Evolutionary conservation across 1,140 invertebrate genomes (phyloP).

Genomic region (Drosophila bipectinata): DNA sequence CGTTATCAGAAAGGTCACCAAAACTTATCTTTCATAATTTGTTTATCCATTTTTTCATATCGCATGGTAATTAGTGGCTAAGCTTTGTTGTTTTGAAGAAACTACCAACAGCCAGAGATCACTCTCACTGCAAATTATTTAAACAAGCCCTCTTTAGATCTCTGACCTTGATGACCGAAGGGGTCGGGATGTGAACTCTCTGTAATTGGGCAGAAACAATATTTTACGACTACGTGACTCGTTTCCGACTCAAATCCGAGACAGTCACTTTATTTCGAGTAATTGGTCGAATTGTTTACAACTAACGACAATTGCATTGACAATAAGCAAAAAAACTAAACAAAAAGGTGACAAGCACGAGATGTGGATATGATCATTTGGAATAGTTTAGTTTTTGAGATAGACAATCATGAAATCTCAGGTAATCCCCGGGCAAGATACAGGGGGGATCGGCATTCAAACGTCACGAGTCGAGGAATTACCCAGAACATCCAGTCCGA

Average conservation of each 20-base stretch:
- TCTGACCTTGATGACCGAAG: conserved; percentile 29
- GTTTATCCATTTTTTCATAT: conserved; percentile 20
- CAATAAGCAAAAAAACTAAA: background rate
- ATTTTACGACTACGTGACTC: conserved; percentile 48
- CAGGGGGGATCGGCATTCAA: conserved; percentile 26
- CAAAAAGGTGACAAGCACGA: conserved; percentile 37
- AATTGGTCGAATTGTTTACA: conserved; percentile 40
- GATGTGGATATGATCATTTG: conserved; percentile 7
- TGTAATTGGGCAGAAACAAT: conserved; percentile 29
- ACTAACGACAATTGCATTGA: conserved; percentile 12
- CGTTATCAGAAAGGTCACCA: conserved; percentile 26
- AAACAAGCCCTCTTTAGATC: conserved; percentile 4
- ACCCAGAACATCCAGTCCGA: conserved; percentile 42
- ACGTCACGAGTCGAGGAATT: conserved; percentile 55
- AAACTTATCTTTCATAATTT: conserved; percentile 29
- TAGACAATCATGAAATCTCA: conserved; percentile 12
- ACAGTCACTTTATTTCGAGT: conserved; percentile 13
- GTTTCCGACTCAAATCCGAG: conserved; percentile 5
- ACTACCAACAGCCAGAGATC: conserved; percentile 13
- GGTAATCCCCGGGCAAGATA: conserved; percentile 3
- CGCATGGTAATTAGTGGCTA: conserved; percentile 9
- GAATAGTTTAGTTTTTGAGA: background rate
- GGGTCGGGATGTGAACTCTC: conserved; percentile 22
- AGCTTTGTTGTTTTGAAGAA: conserved; percentile 10
- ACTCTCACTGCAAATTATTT: conserved; percentile 29